These are phyloP conservation scores for Crax fasciolata DNA, from an alignment of 2,797 vertebrate species.

Conservation along the genomic window DNA sequence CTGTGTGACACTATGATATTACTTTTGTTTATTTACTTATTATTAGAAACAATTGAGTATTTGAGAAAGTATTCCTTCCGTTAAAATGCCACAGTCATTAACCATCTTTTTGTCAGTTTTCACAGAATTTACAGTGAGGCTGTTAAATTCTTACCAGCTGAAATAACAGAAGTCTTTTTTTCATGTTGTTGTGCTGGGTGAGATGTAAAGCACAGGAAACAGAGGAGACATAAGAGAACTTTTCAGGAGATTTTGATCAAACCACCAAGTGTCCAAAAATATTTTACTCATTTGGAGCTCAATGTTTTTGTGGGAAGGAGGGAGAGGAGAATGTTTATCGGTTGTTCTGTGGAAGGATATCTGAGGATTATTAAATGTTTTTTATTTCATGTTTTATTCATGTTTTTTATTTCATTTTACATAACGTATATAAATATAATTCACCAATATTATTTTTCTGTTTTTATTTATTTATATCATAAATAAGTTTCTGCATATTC, in stretches of 20 bases:
- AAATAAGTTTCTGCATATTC: background rate
- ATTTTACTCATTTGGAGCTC: conserved; percentile 19
- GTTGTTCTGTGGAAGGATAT: background rate
- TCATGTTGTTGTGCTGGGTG: conserved; percentile 22
- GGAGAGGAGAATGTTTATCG: conserved; percentile 3
- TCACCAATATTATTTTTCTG: background rate
- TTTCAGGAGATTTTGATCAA: conserved; percentile 44
- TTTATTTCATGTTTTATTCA: conserved; percentile 14
- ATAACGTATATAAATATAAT: background rate
- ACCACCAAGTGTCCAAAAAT: conserved; percentile 18
- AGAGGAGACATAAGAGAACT: conserved; percentile 19
- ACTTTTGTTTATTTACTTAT: background rate
- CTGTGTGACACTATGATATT: background rate
- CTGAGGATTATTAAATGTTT: conserved; percentile 32
- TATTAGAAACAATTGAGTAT: background rate
- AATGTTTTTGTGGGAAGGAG: background rate
- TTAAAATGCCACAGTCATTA: background rate
- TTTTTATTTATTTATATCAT: background rate
- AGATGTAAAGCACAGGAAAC: conserved; percentile 50
- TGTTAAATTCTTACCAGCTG: conserved; percentile 76
- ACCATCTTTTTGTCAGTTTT: conserved; percentile 29
- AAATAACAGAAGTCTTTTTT: conserved; percentile 60
- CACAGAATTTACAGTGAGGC: conserved; percentile 20
- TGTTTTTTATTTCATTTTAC: conserved; percentile 10
- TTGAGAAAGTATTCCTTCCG: background rate